Evolutionary conservation across 2,888 invertebrate species (phyloP).

Genomic region (Boloria selene): DNA sequence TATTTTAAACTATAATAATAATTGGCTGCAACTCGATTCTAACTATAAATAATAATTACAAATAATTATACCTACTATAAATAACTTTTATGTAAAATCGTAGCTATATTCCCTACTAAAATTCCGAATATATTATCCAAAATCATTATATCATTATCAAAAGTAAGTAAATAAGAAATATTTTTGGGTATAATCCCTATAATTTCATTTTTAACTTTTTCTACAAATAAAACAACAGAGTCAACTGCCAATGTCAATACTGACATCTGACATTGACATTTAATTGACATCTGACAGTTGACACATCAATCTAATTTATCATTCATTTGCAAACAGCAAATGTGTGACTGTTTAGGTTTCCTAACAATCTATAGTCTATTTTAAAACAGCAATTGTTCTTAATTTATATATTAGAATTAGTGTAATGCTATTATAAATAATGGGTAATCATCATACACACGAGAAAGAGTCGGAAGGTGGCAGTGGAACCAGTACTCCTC

Average conservation of each 20-base stretch:
- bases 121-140: too few species aligned
- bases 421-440: slow-evolving; percentile 42
- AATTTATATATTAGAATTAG: slow-evolving; percentile 2
- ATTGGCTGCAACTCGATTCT: too few species aligned
- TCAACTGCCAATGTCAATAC: neutral
- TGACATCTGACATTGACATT: slow-evolving; percentile 9
- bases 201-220: too few species aligned
- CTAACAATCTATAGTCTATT: neutral
- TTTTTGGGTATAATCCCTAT: too few species aligned
- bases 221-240: neutral
- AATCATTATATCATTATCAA: too few species aligned
- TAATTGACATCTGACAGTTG: slow-evolving; percentile 14
- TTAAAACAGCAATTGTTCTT: slow-evolving; percentile 18
- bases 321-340: slow-evolving; percentile 15
- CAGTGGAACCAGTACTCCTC: slow-evolving; percentile 67
- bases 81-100: too few species aligned
- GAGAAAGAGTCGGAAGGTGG: slow-evolving; percentile 63
- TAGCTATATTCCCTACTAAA: too few species aligned
- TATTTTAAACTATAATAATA: too few species aligned
- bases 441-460: slow-evolving; percentile 73
- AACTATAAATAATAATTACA: too few species aligned
- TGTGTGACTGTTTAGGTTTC: slow-evolving; percentile 16
- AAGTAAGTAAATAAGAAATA: too few species aligned
- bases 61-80: too few species aligned
- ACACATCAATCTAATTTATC: slow-evolving; percentile 25